Evolutionary conservation across 1,140 invertebrate species (phyloP), one percentile per base, ranked within the genome.

Genomic region (Andrena cerasifolii): DNA sequence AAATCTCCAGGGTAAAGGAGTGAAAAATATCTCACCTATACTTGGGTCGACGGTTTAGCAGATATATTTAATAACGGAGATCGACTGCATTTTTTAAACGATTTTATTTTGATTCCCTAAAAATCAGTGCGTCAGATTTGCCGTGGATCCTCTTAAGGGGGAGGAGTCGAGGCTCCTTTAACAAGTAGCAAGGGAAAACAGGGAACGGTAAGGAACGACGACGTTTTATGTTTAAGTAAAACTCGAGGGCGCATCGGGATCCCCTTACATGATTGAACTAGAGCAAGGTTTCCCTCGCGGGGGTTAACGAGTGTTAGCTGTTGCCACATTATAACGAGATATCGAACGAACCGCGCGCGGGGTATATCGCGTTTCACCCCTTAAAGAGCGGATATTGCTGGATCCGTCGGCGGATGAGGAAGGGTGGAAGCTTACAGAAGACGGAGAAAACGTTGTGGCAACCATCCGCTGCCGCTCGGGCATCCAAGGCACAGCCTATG

Each of bases 351-450:
- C 82, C 54, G 77, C 45, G 75, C 74, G 76, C 45, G 49, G 45
- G 54, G 62, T 45, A 59, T 90, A 91, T 91, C 88, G 84, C 80
- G 86, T 91, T 90, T 89, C 90, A 86, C 86, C 88, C n/a, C 89
- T 90, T 87, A 86, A 89, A 90, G 75, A 86, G 81, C 73, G 79
- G 66, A 85, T 85, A 79, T 84, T 80, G 72, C 82, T 75, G 65
- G 76, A 78, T 78, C 73, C 68, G 56, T 36, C 36, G 59, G n/a
- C 12, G 24, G 79, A 54, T 31, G 24, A 8, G n/a, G 49, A 31
- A 58, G 65, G 40, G 40, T 7, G 26, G 21, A 36, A 43, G 63
- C 28, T 33, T 33, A 33, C 26, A 24, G 33, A 79, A 72, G 65
- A 43, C 75, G 54, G 47, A 70, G 67, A 63, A 66, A 65, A 88